Percentiles rank a stretch among this genome's conserved stretches.
These are phyloP conservation scores for Ammodytes marinus DNA, from an alignment of 2,113 vertebrate species.

Conservation along the genomic window DNA sequence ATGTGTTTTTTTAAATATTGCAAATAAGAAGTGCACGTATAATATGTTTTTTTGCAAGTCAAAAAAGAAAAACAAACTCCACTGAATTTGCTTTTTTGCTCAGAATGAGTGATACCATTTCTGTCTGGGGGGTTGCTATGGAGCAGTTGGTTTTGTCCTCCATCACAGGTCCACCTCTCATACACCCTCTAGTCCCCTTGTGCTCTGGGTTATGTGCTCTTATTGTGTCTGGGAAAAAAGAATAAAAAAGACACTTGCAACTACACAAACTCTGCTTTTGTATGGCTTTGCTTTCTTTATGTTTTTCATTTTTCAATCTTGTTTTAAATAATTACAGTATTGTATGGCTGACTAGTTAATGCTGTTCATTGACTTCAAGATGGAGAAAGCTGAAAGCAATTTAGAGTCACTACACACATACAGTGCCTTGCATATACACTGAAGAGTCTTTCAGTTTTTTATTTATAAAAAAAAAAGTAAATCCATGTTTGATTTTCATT, in stretches of 20 bases:
- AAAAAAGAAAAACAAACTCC: constrained; percentile 26
- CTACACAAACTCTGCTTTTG: constrained; percentile 22
- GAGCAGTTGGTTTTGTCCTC: constrained; percentile 31
- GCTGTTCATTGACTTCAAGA: neutral
- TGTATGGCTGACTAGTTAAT: too few species aligned
- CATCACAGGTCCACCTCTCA: constrained; percentile 52
- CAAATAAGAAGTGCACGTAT: constrained; percentile 70
- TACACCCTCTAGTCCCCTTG: constrained; percentile 57
- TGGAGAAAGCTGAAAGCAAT: neutral
- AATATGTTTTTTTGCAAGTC: constrained; percentile 63
- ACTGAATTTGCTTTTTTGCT: constrained; percentile 55
- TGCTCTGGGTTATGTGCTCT: constrained; percentile 78
- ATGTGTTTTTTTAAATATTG: constrained; percentile 68
- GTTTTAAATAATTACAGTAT: neutral
- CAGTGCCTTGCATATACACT: too few species aligned
- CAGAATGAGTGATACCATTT: constrained; percentile 52
- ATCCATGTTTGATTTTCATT: too few species aligned
- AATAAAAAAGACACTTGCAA: constrained; percentile 82
- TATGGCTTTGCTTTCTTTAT: constrained; percentile 15
- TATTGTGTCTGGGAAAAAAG: constrained; percentile 76
- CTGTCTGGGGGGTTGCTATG: constrained; percentile 49
- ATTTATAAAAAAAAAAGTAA: too few species aligned
- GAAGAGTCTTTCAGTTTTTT: too few species aligned
- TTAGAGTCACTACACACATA: neutral
- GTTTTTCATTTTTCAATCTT: neutral